These are phyloP conservation scores for Dromius quadrimaculatus DNA, from an alignment of 2,888 invertebrate species.

Conservation along the genomic window DNA sequence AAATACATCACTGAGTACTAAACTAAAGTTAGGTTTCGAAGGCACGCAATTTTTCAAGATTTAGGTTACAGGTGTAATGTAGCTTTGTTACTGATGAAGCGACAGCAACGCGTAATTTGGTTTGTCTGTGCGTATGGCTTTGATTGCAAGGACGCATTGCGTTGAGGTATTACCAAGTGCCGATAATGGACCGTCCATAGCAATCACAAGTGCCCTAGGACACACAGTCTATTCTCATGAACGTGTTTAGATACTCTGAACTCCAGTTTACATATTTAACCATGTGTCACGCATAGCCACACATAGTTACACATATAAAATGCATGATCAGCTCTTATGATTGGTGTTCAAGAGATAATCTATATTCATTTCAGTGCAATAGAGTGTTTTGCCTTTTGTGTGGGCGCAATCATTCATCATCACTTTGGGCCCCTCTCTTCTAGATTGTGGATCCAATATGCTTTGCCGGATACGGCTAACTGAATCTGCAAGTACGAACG, in stretches of 20 bases:
- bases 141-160: constrained; percentile 29
- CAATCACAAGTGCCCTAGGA: constrained; percentile 46
- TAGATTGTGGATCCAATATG: constrained; percentile 26
- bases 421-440: constrained; percentile 5
- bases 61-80: too few species aligned
- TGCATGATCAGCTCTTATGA: neutral
- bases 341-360: neutral
- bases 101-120: constrained; percentile 33
- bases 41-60: too few species aligned
- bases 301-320: neutral
- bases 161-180: constrained; percentile 44
- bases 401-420: neutral
- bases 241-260: constrained; percentile 46
- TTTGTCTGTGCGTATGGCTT: constrained; percentile 3
- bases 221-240: constrained; percentile 38
- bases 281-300: neutral
- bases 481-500: constrained; percentile 60
- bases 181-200: constrained; percentile 44
- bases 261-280: constrained; percentile 35
- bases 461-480: constrained; percentile 55
- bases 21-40: too few species aligned
- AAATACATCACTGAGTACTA: too few species aligned
- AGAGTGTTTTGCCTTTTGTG: neutral
- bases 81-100: constrained; percentile 23
- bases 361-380: neutral